A percentile compares a stretch with the other conserved stretches of the same genome.
phyloP scores from a whole-genome alignment of 92 coral and sea anemone species.

The Montipora capitata region DNA sequence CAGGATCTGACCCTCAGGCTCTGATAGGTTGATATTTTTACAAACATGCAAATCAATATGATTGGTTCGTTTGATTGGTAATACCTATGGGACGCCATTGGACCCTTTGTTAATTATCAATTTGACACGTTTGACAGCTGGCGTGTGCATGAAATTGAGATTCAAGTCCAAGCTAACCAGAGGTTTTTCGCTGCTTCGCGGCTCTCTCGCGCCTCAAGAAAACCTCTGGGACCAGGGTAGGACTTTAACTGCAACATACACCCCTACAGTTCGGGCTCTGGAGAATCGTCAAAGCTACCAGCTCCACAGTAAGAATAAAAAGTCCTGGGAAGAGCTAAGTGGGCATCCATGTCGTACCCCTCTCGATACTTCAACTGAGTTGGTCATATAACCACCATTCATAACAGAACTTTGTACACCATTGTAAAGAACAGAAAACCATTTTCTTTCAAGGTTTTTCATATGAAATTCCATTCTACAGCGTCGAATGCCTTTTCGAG shows the following conservation, averaged over 20 bases:
- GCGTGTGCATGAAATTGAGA: too few species aligned
- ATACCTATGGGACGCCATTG: too few species aligned
- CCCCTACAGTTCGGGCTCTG: conserved; percentile 4
- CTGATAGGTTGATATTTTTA: too few species aligned
- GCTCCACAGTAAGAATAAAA: conserved; percentile 16
- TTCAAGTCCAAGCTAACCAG: too few species aligned
- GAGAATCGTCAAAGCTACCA: conserved; percentile 20
- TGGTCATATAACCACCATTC: conserved; percentile 28
- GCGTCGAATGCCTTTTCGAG: conserved; percentile 33
- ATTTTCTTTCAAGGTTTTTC: conserved; percentile 21
- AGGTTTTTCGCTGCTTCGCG: too few species aligned
- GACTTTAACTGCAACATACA: background rate
- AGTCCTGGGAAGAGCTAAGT: conserved; percentile 2
- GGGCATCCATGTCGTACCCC: conserved; percentile 7
- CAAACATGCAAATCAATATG: too few species aligned
- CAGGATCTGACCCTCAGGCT: too few species aligned
- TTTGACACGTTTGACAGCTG: too few species aligned
- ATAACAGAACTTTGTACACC: background rate
- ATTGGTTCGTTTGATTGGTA: too few species aligned
- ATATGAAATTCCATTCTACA: conserved; percentile 14
- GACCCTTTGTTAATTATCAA: too few species aligned
- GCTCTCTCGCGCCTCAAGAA: too few species aligned
- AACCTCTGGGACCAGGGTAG: too few species aligned
- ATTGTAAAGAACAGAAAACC: conserved; percentile 6
- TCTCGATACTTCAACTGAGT: conserved; percentile 3